phyloP scores from a whole-genome alignment of 2,113 vertebrate species.

The Antigone vipio region DNA sequence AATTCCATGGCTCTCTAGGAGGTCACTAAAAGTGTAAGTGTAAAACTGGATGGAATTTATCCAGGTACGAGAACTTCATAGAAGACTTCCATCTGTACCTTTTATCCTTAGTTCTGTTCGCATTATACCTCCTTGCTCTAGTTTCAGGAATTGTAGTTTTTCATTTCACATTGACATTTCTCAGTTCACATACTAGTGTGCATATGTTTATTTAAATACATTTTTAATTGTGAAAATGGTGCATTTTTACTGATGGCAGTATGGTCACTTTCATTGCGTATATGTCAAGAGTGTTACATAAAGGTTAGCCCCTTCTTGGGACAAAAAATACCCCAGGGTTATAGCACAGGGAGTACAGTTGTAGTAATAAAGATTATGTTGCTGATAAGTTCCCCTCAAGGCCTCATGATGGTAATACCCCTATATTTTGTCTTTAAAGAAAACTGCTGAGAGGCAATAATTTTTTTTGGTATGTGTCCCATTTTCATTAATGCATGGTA shows the following conservation, averaged over 20 bases:
- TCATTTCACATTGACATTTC: background rate
- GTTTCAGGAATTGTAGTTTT: background rate
- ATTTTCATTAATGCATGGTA: constrained; percentile 85
- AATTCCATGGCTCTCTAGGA: background rate
- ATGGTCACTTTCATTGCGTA: background rate
- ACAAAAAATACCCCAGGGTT: constrained; percentile 55
- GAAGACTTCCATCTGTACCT: background rate
- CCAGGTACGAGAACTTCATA: background rate
- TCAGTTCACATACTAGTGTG: background rate
- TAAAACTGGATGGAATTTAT: constrained; percentile 3
- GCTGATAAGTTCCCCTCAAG: constrained; percentile 73
- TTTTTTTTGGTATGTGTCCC: constrained; percentile 80
- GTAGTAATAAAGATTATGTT: constrained; percentile 76
- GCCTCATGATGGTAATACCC: constrained; percentile 77
- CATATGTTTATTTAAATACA: background rate
- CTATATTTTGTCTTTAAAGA: constrained; percentile 82
- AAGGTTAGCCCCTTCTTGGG: constrained; percentile 43
- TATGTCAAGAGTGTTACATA: constrained; percentile 33
- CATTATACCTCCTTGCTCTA: background rate
- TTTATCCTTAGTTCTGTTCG: background rate
- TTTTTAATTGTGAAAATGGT: constrained; percentile 37
- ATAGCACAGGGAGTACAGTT: constrained; percentile 54
- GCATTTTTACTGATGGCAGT: background rate
- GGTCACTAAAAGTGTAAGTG: background rate
- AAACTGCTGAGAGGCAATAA: constrained; percentile 83